Percentiles rank a stretch among this genome's conserved stretches.
Conservation (phyloP, 2,888 invertebrate genomes). For the Spatulosminthurus flaviceps region DNA sequence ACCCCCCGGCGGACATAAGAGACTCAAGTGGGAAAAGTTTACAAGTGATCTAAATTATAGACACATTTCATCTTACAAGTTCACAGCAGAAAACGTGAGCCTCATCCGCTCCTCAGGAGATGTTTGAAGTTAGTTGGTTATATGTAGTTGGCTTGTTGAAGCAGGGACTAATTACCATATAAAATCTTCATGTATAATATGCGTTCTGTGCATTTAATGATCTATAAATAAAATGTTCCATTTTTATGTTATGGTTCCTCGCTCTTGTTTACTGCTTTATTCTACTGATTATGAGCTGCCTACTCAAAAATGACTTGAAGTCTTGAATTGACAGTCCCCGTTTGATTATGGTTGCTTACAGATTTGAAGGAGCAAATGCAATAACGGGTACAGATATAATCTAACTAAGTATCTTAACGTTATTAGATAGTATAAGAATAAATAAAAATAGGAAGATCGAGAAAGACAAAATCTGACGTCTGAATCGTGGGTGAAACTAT, state of each 20-base stretch:
- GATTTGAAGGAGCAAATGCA: too few relatives aligned
- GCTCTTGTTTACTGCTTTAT: too few relatives aligned
- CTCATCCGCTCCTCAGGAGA: too few relatives aligned
- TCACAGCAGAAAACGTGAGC: background rate
- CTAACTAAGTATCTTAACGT: too few relatives aligned
- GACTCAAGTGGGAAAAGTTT: background rate
- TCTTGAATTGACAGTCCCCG: too few relatives aligned
- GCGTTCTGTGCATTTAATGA: background rate
- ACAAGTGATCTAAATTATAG: background rate
- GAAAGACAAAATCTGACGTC: background rate
- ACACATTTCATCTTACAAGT: background rate
- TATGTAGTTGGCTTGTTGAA: conserved; percentile 11
- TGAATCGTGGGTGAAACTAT: conserved; percentile 9
- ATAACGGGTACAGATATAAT: too few relatives aligned
- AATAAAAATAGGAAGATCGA: background rate
- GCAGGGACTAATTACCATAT: background rate
- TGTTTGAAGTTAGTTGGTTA: background rate
- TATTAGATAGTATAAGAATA: background rate
- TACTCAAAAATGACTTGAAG: too few relatives aligned
- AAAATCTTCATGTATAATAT: background rate
- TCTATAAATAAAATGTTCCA: background rate
- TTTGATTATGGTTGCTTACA: too few relatives aligned
- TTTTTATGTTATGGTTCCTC: too few relatives aligned
- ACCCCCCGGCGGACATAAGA: background rate
- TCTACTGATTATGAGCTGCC: too few relatives aligned